A percentile compares a stretch with the other conserved stretches of the same genome.
These are phyloP conservation scores for Drosophila heteroneura DNA, from an alignment of 2,888 invertebrate genomes.

Conservation along the genomic window DNA sequence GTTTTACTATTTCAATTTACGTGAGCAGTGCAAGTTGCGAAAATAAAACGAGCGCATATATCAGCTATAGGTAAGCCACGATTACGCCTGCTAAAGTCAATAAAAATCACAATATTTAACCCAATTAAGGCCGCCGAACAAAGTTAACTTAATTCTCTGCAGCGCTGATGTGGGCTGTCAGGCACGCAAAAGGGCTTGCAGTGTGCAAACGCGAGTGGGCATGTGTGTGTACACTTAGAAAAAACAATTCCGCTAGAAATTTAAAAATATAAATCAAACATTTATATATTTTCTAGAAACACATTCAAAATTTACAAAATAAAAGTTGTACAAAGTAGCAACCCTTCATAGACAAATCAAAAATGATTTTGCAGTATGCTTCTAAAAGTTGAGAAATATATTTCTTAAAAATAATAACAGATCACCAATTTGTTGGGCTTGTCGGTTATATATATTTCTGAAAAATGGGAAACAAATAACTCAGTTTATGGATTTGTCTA, in stretches of 20 bases:
- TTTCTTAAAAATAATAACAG: neutral
- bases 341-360: neutral
- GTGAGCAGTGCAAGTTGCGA: conserved; percentile 21
- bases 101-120: conserved; percentile 74
- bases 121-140: conserved; percentile 72
- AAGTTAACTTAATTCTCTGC: conserved; percentile 59
- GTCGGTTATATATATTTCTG: neutral
- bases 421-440: neutral
- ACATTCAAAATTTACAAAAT: neutral
- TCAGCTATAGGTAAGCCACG: conserved; percentile 24
- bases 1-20: conserved; percentile 62
- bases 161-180: conserved; percentile 14
- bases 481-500: neutral
- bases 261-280: neutral
- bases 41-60: neutral
- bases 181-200: conserved; percentile 37
- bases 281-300: neutral
- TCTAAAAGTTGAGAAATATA: neutral
- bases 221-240: conserved; percentile 6
- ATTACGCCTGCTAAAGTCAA: conserved; percentile 55
- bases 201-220: conserved; percentile 12
- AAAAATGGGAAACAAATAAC: no score
- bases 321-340: neutral
- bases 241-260: neutral
- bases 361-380: neutral